A percentile compares a stretch with the other conserved stretches of the same genome.
phyloP scores from a whole-genome alignment of 2,797 vertebrate species.

The Sebastes goodei region DNA sequence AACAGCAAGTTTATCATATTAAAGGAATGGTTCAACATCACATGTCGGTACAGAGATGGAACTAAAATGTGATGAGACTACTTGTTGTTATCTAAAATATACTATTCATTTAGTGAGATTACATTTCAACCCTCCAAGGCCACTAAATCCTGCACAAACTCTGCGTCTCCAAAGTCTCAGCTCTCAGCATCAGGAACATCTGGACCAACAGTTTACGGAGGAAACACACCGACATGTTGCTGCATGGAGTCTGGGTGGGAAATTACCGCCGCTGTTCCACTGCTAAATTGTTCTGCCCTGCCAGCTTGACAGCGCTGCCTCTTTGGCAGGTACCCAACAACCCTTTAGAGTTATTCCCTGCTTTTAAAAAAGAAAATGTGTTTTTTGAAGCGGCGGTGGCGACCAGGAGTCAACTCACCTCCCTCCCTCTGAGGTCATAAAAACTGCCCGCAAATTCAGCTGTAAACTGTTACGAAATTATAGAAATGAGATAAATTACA shows the following conservation, averaged over 20 bases:
- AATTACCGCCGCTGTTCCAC: neutral
- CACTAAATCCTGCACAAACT: neutral
- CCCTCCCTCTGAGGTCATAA: neutral
- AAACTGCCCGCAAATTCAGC: constrained; percentile 4
- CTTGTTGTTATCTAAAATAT: neutral
- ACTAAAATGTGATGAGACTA: neutral
- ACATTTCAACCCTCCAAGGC: neutral
- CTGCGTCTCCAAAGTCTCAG: neutral
- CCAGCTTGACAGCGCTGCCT: neutral
- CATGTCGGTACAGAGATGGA: neutral
- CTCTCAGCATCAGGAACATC: neutral
- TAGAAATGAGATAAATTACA: constrained; percentile 41
- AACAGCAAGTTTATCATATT: neutral
- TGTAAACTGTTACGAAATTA: constrained; percentile 21
- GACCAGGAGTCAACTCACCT: neutral
- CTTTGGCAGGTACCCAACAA: neutral
- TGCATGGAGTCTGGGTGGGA: neutral
- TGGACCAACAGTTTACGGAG: neutral
- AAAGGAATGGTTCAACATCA: neutral
- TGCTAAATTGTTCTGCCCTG: neutral
- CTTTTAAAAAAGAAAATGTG: neutral
- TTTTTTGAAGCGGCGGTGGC: neutral
- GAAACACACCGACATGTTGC: neutral
- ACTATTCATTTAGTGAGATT: neutral
- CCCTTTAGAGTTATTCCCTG: neutral